Conservation (phyloP, 2,888 invertebrate genomes). For the Erebia ligea region DNA sequence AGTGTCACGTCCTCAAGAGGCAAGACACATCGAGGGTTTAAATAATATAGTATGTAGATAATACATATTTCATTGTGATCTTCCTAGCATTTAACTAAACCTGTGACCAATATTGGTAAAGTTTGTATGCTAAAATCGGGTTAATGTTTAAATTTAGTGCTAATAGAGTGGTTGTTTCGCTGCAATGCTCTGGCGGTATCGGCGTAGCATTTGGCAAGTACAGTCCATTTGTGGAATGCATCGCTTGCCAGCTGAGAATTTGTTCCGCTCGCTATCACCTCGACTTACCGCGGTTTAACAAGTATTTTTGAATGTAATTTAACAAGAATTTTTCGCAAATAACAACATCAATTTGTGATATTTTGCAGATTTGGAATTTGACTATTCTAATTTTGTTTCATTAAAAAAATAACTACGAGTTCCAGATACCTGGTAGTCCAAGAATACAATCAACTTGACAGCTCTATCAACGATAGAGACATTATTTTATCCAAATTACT, state of each 20-base stretch:
- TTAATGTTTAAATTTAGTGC: slow-evolving; percentile 82
- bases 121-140: slow-evolving; percentile 78
- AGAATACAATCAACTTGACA: no score
- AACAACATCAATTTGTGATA: background rate
- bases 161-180: slow-evolving; percentile 64
- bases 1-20: no score
- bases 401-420: no score
- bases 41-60: no score
- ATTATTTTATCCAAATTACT: no score
- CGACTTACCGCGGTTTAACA: slow-evolving; percentile 60
- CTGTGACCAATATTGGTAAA: slow-evolving; percentile 68
- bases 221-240: slow-evolving; percentile 12
- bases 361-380: no score
- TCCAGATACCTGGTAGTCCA: no score
- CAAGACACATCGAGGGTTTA: no score
- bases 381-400: background rate
- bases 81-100: background rate
- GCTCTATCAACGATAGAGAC: no score
- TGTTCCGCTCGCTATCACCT: slow-evolving; percentile 10
- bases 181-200: slow-evolving; percentile 79
- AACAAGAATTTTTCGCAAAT: background rate
- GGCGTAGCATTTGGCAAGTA: slow-evolving; percentile 76
- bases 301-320: slow-evolving; percentile 59
- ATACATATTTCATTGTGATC: background rate
- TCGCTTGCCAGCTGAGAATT: slow-evolving; percentile 20